phyloP scores from a whole-genome alignment of 1,140 invertebrate genomes.

The Samia ricini region DNA sequence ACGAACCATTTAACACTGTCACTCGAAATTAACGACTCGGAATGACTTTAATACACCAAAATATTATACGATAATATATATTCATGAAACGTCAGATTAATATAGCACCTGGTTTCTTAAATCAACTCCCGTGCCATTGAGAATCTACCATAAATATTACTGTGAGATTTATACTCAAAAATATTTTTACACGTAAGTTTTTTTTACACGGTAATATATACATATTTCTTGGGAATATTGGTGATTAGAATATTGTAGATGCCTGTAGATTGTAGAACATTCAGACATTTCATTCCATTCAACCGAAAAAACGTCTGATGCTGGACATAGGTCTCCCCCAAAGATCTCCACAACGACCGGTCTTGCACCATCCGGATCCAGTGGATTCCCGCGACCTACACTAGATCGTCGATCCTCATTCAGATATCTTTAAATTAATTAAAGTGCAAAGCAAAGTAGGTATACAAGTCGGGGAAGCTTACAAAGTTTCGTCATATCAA shows the following conservation, averaged over 20 bases:
- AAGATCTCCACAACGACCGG: too few species aligned
- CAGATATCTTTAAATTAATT: neutral
- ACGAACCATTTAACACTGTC: constrained; percentile 58
- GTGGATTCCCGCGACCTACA: too few species aligned
- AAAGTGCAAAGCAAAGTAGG: neutral
- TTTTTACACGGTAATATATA: too few species aligned
- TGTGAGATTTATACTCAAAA: neutral
- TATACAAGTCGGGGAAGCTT: neutral
- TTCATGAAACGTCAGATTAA: constrained; percentile 37
- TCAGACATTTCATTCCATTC: too few species aligned
- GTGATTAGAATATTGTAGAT: too few species aligned
- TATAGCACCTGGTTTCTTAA: constrained; percentile 43
- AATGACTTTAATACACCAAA: constrained; percentile 23
- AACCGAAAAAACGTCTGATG: too few species aligned
- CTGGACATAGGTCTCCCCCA: too few species aligned
- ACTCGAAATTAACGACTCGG: constrained; percentile 41
- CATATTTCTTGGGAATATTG: too few species aligned
- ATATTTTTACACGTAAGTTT: neutral
- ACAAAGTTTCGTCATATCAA: constrained; percentile 5
- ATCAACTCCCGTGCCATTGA: constrained; percentile 39
- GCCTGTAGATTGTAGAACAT: too few species aligned
- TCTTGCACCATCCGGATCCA: too few species aligned
- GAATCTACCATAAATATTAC: constrained; percentile 30
- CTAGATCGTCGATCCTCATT: too few species aligned
- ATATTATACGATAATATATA: constrained; percentile 18